Evolutionary conservation across 2,888 invertebrate genomes (phyloP).

Genomic region (Brachyptera putata): DNA sequence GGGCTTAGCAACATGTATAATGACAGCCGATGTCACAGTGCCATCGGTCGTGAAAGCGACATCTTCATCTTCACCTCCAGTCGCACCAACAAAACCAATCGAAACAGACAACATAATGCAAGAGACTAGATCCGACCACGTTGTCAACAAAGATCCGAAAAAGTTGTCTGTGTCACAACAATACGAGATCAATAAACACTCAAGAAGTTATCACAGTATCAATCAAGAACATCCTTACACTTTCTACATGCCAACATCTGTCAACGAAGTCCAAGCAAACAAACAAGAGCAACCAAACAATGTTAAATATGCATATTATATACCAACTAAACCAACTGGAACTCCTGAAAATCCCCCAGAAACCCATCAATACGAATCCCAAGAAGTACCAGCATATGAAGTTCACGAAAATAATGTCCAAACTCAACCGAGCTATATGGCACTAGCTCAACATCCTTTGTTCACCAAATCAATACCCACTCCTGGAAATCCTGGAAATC

Average conservation of each 20-base stretch:
- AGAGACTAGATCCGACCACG: not conserved
- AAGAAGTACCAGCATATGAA: not conserved
- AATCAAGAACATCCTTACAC: not conserved
- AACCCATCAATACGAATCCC: not conserved
- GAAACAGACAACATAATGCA: slow-evolving; percentile 1
- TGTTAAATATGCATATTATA: not conserved
- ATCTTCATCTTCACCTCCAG: not conserved
- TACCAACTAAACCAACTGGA: not conserved
- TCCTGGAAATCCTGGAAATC: not conserved
- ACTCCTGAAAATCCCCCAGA: too few species aligned
- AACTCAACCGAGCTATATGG: not conserved
- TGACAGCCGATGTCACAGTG: too few species aligned
- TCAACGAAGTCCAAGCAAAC: not conserved
- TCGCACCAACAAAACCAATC: not conserved
- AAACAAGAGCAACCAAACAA: not conserved
- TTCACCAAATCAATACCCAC: not conserved
- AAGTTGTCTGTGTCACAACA: not conserved
- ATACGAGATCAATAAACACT: not conserved
- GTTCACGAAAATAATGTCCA: not conserved
- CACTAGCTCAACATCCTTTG: not conserved
- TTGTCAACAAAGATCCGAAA: not conserved
- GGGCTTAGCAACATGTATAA: too few species aligned
- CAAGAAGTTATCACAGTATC: not conserved
- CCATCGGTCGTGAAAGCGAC: too few species aligned
- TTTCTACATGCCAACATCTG: not conserved